A percentile compares a stretch with the other conserved stretches of the same genome.
These are phyloP conservation scores for Pseudocheirus occidentalis DNA, from an alignment of 2,797 vertebrate genomes.

Conservation along the genomic window DNA sequence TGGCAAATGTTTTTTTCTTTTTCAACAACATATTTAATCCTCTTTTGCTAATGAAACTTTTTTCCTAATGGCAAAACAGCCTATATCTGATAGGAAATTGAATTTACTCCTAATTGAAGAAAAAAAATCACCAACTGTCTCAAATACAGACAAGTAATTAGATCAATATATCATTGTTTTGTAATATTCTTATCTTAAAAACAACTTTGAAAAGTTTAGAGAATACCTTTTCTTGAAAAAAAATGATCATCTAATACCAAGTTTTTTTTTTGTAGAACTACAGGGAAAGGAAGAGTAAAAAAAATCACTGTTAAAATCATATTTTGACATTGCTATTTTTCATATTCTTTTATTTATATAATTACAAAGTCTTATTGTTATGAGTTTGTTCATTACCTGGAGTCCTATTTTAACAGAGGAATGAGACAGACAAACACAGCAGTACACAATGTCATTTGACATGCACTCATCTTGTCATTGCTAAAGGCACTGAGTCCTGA, in stretches of 20 bases:
- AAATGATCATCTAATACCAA: conserved; percentile 20
- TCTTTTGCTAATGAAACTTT: not conserved
- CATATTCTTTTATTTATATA: conserved; percentile 39
- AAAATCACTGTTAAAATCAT: conserved; percentile 45
- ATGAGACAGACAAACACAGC: conserved; percentile 58
- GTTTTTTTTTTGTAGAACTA: conserved; percentile 44
- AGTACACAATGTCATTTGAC: conserved; percentile 21
- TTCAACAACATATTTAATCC: not conserved
- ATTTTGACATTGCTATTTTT: conserved; percentile 30
- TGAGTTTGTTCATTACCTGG: conserved; percentile 38
- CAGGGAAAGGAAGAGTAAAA: conserved; percentile 47
- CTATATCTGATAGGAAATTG: not conserved
- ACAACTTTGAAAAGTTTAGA: not conserved
- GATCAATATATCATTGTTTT: not conserved
- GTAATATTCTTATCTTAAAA: conserved; percentile 14
- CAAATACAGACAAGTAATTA: not conserved
- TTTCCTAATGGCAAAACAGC: not conserved
- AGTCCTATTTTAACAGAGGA: not conserved
- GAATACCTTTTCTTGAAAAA: not conserved
- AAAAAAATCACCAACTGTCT: not conserved
- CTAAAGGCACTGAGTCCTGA: conserved; percentile 36
- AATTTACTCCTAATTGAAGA: conserved; percentile 6
- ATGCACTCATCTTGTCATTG: conserved; percentile 61
- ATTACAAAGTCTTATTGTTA: conserved; percentile 51
- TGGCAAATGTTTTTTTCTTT: not conserved